Evolutionary conservation across 2,888 invertebrate species (phyloP).

Genomic region (Chesias legatella): DNA sequence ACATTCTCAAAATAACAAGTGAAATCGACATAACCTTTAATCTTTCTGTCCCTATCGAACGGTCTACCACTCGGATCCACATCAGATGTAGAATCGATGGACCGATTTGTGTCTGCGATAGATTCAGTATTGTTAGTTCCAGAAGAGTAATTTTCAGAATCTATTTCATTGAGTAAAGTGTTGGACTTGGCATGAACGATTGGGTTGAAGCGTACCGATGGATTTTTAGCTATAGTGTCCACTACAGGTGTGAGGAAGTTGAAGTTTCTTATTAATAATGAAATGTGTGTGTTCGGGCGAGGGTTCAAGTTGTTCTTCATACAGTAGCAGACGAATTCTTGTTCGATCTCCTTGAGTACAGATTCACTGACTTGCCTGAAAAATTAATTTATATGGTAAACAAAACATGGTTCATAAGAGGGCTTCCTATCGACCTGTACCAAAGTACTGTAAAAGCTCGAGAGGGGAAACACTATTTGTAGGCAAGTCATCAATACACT

Average conservation of each 20-base stretch:
- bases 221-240: slow-evolving; percentile 23
- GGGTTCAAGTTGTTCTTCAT: slow-evolving; percentile 77
- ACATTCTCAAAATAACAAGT: slow-evolving; percentile 88
- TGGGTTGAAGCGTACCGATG: slow-evolving; percentile 82
- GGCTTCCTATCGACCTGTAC: too few relatives aligned
- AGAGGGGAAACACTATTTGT: too few relatives aligned
- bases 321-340: slow-evolving; percentile 90
- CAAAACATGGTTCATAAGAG: too few relatives aligned
- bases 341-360: slow-evolving; percentile 90
- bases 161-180: slow-evolving; percentile 64
- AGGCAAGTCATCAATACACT: too few relatives aligned
- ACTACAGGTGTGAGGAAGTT: slow-evolving; percentile 85
- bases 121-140: slow-evolving; percentile 51
- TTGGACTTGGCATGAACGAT: slow-evolving; percentile 78
- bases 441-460: too few relatives aligned
- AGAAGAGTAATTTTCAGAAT: slow-evolving; percentile 64
- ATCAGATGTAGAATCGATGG: slow-evolving; percentile 66
- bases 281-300: slow-evolving; percentile 89
- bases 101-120: slow-evolving; percentile 61
- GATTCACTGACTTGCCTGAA: slow-evolving; percentile 89
- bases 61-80: slow-evolving; percentile 57
- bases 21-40: slow-evolving; percentile 92
- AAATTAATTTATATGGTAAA: too few relatives aligned
- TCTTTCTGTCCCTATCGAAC: slow-evolving; percentile 83
- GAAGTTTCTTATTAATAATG: slow-evolving; percentile 91